Evolutionary conservation across 2,113 vertebrate genomes (phyloP), one percentile per base, ranked within the genome.

Genomic region (Lepidothrix coronata): DNA sequence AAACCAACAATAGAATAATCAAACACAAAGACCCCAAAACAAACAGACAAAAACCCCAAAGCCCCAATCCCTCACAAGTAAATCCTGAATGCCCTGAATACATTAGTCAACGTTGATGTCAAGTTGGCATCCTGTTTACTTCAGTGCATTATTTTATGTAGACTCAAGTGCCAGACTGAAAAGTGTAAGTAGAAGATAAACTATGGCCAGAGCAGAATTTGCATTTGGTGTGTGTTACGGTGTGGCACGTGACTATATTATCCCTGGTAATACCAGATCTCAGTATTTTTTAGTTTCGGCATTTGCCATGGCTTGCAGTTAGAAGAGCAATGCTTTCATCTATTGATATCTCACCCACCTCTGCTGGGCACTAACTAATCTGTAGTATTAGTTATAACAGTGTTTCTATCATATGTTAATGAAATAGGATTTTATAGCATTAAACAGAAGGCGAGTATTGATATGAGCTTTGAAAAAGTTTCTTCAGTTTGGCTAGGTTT

Each of bases 191-290:
- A 18, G n/a, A 77, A 75, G 20, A 25, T 23, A 13, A 12, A 8
- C 19, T 14, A 11, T 72, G 62, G 30, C 44, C 35, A 39, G 35
- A 80, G 43, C 22, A 71, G 46, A 89, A 43, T 21, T 84, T 43
- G 9, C 5, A 71, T n/a, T 11, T 39, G 22, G 14, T 16, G 5
- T 73, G 3, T 86, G 13, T 61, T 75, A n/a, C 5, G 5, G 23
- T 31, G 10, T 49, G 33, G 52, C 37, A 65, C 1, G 0, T 72
- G 19, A 24, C 44, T 23, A 1, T 52, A 7, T 30, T 44, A 31
- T 58, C 17, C 15, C 17, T 89, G 18, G 24, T 33, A 46, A 65
- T 65, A 35, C 9, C 18, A 59, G 10, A 51, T 31, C 12, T 51
- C 16, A 6, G 17, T 67, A 44, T 22, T 68, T 68, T 76, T 30